Evolutionary conservation across 2,113 vertebrate species (phyloP).

Genomic region (Daubentonia madagascariensis): DNA sequence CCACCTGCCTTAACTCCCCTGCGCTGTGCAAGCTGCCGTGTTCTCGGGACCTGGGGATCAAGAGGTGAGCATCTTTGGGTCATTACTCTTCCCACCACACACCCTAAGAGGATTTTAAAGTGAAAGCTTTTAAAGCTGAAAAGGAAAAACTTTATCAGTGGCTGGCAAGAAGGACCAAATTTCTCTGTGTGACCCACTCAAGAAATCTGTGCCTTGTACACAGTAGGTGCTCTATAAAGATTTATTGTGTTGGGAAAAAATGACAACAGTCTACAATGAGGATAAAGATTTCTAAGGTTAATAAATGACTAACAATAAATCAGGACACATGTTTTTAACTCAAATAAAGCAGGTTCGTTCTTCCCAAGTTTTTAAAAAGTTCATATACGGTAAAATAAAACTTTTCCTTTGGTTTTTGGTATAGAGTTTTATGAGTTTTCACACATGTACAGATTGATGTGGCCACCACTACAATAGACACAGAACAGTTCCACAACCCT

Average conservation of each 20-base stretch:
- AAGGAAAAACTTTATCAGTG: background rate
- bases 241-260: background rate
- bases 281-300: background rate
- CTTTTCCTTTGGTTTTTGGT: background rate
- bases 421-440: background rate
- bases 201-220: fast-evolving
- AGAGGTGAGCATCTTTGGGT: fast-evolving
- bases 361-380: background rate
- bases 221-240: fast-evolving
- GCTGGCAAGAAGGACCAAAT: background rate
- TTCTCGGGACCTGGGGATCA: background rate
- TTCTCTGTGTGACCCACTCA: background rate
- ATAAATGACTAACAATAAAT: background rate
- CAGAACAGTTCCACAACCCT: fast-evolving
- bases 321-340: background rate
- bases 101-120: background rate
- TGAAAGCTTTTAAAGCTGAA: background rate
- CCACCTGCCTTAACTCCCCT: background rate
- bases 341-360: background rate
- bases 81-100: background rate
- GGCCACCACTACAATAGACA: fast-evolving
- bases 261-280: background rate
- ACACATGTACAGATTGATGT: fast-evolving
- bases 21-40: no score
- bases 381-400: background rate